phyloP scores from a whole-genome alignment of 2,113 vertebrate genomes.

The Rhinolophus ferrumequinum region DNA sequence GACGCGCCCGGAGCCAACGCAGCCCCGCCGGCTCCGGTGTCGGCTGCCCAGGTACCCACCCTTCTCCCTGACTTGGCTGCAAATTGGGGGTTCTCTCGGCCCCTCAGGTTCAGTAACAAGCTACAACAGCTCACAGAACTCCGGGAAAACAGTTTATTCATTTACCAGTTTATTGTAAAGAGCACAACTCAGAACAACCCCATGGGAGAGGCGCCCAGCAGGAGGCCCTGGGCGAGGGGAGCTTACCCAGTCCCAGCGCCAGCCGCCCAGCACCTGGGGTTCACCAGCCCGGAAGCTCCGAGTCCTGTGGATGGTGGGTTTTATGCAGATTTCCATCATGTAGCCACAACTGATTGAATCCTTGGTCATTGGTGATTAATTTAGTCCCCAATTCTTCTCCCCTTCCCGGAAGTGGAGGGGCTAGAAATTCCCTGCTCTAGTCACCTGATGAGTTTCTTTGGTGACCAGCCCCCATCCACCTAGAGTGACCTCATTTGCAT shows the following conservation, averaged over 20 bases:
- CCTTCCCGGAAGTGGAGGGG: no score
- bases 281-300: background rate
- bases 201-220: no score
- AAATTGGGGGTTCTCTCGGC: no score
- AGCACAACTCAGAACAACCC: background rate
- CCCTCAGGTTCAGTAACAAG: background rate
- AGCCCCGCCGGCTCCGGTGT: background rate
- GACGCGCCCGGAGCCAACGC: background rate
- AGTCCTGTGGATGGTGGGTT: background rate
- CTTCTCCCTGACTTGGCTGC: background rate
- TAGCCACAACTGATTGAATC: background rate
- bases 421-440: background rate
- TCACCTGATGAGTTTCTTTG: background rate
- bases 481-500: background rate
- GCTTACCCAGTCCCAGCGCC: no score
- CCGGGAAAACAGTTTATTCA: background rate
- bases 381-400: background rate
- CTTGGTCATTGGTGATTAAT: background rate
- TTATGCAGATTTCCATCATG: background rate
- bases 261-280: background rate
- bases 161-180: background rate
- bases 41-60: background rate
- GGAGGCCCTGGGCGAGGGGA: no score
- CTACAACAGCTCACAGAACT: background rate
- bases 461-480: background rate